Base-by-base conservation (phyloP, 2,888 invertebrate species). In the Melinaea menophilus region DNA sequence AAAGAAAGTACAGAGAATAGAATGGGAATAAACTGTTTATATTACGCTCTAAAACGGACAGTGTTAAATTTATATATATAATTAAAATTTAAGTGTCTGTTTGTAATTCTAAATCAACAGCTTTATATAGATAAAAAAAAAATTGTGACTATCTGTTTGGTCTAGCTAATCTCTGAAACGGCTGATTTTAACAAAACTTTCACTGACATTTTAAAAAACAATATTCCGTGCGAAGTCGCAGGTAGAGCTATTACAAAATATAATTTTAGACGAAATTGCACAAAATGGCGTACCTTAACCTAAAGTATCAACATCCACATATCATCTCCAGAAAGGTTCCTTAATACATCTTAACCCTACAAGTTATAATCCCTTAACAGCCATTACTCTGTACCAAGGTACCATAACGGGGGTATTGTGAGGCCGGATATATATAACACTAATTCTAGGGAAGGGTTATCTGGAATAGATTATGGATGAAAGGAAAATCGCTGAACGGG, bases 391-490 rank as follows among this genome's bases (percentile, higher is more conserved):
- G 47, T 5, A 2, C 11, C 41, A 3, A n/a, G 5, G 33, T 34
- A 55, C 11, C 54, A 37, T 41, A 58, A 58, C 37, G 37, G 47
- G n/a, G 48, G 31, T 41, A 55, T 64, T 55, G 61, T 58, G 33
- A 13, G 45, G 3, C n/a, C 55, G 35, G 33, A 11, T 64, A 75
- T 73, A 74, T 73, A 73, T 74, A 72, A 70, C 65, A 63, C 64
- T 70, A 70, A 70, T 65, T 72, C 67, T 47, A 45, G 47, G 62
- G 67, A 71, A 58, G 67, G 66, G 72, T 67, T 62, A 62, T 56
- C 55, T 57, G 65, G 31, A 58, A 31, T 46, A 66, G 59, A 56
- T 56, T 47, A 56, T 62, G 45, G 57, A 62, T 54, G 57, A 58
- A 41, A 37, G 56, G 33, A 46, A 61, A 61, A 41, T 56, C 12